A percentile compares a stretch with the other conserved stretches of the same genome.
Conservation (phyloP, 1,140 invertebrate genomes). For the Rhizoglyphus robini region DNA sequence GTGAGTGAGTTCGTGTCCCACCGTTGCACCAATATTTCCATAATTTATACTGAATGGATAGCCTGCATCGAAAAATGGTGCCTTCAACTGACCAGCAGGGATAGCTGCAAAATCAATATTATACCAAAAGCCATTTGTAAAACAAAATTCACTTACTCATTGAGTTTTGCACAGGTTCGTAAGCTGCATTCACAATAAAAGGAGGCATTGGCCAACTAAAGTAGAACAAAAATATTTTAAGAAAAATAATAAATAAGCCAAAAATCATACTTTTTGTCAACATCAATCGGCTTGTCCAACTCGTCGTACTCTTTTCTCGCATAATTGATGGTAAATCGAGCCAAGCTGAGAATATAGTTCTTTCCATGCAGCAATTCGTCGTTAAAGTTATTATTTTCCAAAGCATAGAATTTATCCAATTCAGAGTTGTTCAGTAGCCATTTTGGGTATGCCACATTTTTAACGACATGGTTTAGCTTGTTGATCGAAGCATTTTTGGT, state of each 20-base stretch:
- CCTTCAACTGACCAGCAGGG: slow-evolving; percentile 34
- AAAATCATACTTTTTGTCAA: neutral
- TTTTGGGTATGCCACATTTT: slow-evolving; percentile 41
- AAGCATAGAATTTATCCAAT: neutral
- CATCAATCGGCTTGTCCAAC: neutral
- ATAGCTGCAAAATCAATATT: slow-evolving; percentile 23
- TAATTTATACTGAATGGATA: slow-evolving; percentile 33
- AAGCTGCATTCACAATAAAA: slow-evolving; percentile 42
- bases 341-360: neutral
- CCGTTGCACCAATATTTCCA: slow-evolving; percentile 34
- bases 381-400: neutral
- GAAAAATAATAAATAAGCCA: neutral
- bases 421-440: slow-evolving; percentile 37
- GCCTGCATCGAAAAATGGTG: slow-evolving; percentile 33
- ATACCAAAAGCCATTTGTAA: neutral
- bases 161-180: slow-evolving; percentile 44
- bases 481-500: slow-evolving; percentile 52
- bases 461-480: slow-evolving; percentile 33
- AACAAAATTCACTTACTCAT: slow-evolving; percentile 21
- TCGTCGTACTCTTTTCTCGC: neutral
- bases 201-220: slow-evolving; percentile 18
- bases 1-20: slow-evolving; percentile 34
- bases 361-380: neutral
- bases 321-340: neutral
- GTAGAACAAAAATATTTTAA: neutral